Percentiles rank a stretch among this genome's conserved stretches.
Evolutionary conservation across 2,797 vertebrate genomes (phyloP).

Genomic region (Tamandua tetradactyla): DNA sequence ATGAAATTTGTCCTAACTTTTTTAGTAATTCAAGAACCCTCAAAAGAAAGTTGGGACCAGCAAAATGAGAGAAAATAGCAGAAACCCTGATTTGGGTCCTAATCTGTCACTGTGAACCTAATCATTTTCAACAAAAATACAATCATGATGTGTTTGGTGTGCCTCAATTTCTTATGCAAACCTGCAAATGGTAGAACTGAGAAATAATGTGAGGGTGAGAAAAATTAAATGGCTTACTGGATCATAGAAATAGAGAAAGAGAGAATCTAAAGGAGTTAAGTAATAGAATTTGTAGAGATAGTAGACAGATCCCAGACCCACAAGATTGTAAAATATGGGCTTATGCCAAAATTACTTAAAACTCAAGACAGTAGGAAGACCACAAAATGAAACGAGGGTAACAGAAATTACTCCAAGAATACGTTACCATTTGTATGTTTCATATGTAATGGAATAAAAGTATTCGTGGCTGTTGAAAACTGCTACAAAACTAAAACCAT

Average conservation of each 20-base stretch:
- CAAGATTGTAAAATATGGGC: not conserved
- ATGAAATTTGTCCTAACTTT: not conserved
- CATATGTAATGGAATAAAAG: not conserved
- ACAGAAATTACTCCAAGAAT: not conserved
- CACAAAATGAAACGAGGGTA: not conserved
- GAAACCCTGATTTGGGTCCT: not conserved
- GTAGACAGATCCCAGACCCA: not conserved
- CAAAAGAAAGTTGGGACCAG: not conserved
- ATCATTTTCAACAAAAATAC: not conserved
- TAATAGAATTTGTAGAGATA: not conserved
- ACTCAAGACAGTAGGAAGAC: not conserved
- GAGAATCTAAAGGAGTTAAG: not conserved
- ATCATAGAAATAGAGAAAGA: not conserved
- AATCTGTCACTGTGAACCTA: not conserved
- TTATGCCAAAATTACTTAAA: not conserved
- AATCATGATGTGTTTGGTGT: not conserved
- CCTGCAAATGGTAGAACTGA: not conserved
- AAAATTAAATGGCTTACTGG: not conserved
- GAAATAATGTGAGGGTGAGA: not conserved
- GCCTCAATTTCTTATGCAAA: not conserved
- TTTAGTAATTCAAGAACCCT: not conserved
- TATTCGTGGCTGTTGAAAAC: not conserved
- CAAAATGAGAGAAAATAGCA: not conserved
- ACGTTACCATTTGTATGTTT: not conserved
- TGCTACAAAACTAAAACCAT: not conserved